Evolutionary conservation across 1,140 invertebrate genomes (phyloP), one percentile per base, ranked within the genome.

Genomic region (Xylocopa sonorina): DNA sequence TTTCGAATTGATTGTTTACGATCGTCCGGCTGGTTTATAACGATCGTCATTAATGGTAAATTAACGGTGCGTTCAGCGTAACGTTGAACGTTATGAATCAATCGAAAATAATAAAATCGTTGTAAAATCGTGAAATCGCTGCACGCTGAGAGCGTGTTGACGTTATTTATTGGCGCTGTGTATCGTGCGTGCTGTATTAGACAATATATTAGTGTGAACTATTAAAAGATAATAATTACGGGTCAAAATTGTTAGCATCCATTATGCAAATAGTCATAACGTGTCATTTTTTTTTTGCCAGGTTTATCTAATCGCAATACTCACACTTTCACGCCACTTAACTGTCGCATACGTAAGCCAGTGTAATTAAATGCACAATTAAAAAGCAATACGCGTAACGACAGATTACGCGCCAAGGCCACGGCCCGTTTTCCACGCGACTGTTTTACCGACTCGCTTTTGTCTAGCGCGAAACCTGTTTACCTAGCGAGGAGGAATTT

Each of bases 361-460:
- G n/a, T n/a, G n/a, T 32, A 76, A 76, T 76, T 76, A 76, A 66
- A 67, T 62, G 29, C 4, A 57, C 38, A 66, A 66, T 76, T 67
- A 67, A 67, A 76, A 74, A 43, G 46, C 72, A 64, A 53, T 53
- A 9, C 51, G 41, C 55, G 21, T 50, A 69, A 69, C 53, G 55
- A 51, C 14, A 18, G 57, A 69, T 77, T 69, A 58, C 51, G 10
- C 2, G 32, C 27, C 63, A 69, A 62, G 62, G 48, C 50, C 76
- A 81, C 75, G 76, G 57, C 51, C 34, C 71, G 60, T 38, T 72
- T 69, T 63, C 18, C 12, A 0, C 57, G n/a, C 0, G 21, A 55
- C 87, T 89, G 74, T 66, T 38, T 89, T 89, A 88, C 80, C 87
- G 84, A 80, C 81, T 32, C 76, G 79, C 48, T 27, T n/a, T 76